Evolutionary conservation across 2,113 vertebrate species (phyloP).

Genomic region (Macrotis lagotis): DNA sequence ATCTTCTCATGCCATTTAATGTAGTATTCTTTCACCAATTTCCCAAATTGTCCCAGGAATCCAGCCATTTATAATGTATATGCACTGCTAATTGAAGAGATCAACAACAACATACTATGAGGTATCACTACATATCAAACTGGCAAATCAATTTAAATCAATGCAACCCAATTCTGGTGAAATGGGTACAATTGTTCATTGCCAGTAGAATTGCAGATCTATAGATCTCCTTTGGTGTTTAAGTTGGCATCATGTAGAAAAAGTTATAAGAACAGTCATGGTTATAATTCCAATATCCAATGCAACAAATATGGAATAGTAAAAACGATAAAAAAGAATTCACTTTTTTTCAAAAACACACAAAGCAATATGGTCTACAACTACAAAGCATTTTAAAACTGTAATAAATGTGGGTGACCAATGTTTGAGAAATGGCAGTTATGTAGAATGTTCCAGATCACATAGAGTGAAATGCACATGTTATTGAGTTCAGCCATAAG

Average conservation of each 20-base stretch:
- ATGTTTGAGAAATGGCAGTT: neutral
- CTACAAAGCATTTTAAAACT: neutral
- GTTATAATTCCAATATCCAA: neutral
- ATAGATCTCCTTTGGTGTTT: neutral
- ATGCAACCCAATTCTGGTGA: neutral
- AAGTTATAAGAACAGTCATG: neutral
- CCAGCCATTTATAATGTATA: neutral
- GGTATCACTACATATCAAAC: neutral
- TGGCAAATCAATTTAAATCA: neutral
- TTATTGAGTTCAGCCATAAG: neutral
- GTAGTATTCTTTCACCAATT: neutral
- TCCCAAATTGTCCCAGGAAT: neutral
- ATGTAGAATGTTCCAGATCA: neutral
- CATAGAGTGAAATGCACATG: neutral
- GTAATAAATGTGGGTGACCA: neutral
- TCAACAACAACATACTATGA: neutral
- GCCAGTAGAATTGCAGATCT: neutral
- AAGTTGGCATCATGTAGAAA: neutral
- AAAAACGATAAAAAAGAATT: neutral
- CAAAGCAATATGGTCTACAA: neutral
- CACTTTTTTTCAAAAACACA: neutral
- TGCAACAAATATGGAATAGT: neutral
- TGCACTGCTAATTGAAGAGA: neutral
- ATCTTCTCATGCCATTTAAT: neutral
- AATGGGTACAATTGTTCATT: neutral